A percentile compares a stretch with the other conserved stretches of the same genome.
phyloP scores from a whole-genome alignment of 2,113 vertebrate genomes.

The Cyphomyrus plagiostoma region DNA sequence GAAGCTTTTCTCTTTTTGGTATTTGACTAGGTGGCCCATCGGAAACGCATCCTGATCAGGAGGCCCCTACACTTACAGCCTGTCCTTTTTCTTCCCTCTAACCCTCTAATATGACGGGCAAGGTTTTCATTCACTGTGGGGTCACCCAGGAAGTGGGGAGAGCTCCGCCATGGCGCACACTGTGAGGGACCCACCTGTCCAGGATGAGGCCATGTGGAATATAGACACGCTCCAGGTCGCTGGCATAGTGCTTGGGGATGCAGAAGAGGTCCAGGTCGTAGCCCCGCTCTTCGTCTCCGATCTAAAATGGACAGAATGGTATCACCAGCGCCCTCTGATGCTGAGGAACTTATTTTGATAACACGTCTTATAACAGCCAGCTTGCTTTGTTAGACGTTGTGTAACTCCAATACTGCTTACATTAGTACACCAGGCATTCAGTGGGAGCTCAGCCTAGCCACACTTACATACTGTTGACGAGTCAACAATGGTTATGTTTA shows the following conservation, averaged over 20 bases:
- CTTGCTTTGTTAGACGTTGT: background rate
- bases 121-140: background rate
- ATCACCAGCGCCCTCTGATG: background rate
- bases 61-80: background rate
- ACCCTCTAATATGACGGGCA: background rate
- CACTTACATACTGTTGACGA: background rate
- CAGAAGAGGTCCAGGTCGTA: conserved; percentile 95
- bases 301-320: conserved; percentile 63
- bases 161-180: background rate
- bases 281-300: conserved; percentile 88
- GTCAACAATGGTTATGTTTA: background rate
- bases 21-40: background rate
- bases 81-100: background rate
- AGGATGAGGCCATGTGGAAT: conserved; percentile 96
- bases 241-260: conserved; percentile 90
- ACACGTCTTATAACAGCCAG: background rate
- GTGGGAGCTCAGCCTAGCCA: background rate
- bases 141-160: background rate
- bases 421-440: background rate
- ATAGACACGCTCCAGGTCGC: conserved; percentile 87
- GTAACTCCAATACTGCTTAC: background rate
- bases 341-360: background rate
- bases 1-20: background rate
- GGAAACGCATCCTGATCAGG: background rate
- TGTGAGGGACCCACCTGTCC: conserved; percentile 74